Conservation (phyloP, 2,888 invertebrate species). For the Cepaea hortensis region DNA sequence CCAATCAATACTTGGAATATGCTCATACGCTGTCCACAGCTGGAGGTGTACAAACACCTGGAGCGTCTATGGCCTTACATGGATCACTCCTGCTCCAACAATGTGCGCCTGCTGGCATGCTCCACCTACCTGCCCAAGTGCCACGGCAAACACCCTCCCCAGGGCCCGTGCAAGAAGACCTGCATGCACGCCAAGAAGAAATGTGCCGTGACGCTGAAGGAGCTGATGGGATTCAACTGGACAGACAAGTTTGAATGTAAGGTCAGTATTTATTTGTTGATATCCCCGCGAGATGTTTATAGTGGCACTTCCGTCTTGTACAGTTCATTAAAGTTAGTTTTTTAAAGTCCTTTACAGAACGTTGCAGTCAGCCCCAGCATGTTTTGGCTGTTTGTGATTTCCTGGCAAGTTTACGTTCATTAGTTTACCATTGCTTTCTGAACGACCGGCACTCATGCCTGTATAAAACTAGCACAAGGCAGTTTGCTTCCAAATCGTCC, state of each 20-base stretch:
- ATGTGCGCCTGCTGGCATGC: slow-evolving; percentile 64
- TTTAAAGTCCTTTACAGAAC: too few relatives aligned
- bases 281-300: not conserved
- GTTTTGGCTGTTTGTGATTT: too few relatives aligned
- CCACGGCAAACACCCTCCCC: slow-evolving; percentile 56
- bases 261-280: slow-evolving; percentile 18
- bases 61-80: slow-evolving; percentile 65
- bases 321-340: too few relatives aligned
- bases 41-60: slow-evolving; percentile 60
- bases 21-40: slow-evolving; percentile 44
- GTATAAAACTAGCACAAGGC: too few relatives aligned
- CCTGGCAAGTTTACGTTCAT: too few relatives aligned
- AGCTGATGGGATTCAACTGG: slow-evolving; percentile 28
- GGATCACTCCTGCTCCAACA: slow-evolving; percentile 65
- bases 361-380: too few relatives aligned
- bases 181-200: slow-evolving; percentile 39
- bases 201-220: slow-evolving; percentile 11
- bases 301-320: too few relatives aligned
- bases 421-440: too few relatives aligned
- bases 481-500: too few relatives aligned
- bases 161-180: slow-evolving; percentile 36
- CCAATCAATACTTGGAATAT: too few relatives aligned
- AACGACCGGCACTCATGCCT: too few relatives aligned
- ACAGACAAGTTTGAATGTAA: slow-evolving; percentile 25
- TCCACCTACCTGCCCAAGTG: slow-evolving; percentile 66